These are phyloP conservation scores for Panorpa germanica DNA, from an alignment of 2,888 invertebrate species.

Conservation along the genomic window DNA sequence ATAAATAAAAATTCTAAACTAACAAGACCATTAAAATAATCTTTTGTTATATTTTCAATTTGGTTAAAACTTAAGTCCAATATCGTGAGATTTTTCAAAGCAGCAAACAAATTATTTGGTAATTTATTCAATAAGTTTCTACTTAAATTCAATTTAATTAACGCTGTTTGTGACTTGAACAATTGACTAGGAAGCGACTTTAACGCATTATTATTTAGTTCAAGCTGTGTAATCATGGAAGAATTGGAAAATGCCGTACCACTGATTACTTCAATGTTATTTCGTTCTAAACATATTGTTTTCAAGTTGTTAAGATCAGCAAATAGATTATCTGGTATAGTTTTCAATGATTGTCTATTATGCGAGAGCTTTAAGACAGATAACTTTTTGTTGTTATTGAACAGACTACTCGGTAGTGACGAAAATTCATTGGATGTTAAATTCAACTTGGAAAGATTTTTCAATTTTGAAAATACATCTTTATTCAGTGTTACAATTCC, in stretches of 20 bases:
- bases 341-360: conserved; percentile 34
- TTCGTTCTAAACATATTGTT: conserved; percentile 39
- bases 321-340: conserved; percentile 42
- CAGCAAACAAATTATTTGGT: conserved; percentile 35
- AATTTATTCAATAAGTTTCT: conserved; percentile 39
- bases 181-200: conserved; percentile 34
- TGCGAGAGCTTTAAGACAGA: conserved; percentile 32
- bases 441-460: conserved; percentile 39
- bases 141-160: conserved; percentile 42
- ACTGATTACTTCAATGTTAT: conserved; percentile 28
- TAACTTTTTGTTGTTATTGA: conserved; percentile 32
- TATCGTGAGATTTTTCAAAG: conserved; percentile 31
- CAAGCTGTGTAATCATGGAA: conserved; percentile 10
- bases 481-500: conserved; percentile 36
- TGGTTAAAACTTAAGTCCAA: conserved; percentile 46
- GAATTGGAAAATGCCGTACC: conserved; percentile 14
- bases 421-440: conserved; percentile 47
- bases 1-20: conserved; percentile 17
- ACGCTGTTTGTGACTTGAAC: conserved; percentile 38
- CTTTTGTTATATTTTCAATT: conserved; percentile 33
- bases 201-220: conserved; percentile 15
- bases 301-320: conserved; percentile 33
- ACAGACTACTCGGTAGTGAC: conserved; percentile 37
- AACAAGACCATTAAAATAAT: neutral
- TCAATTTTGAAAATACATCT: conserved; percentile 38